Percentiles rank a stretch among this genome's conserved stretches.
These are phyloP conservation scores for Alca torda DNA, from an alignment of 2,797 vertebrate species.

Conservation along the genomic window DNA sequence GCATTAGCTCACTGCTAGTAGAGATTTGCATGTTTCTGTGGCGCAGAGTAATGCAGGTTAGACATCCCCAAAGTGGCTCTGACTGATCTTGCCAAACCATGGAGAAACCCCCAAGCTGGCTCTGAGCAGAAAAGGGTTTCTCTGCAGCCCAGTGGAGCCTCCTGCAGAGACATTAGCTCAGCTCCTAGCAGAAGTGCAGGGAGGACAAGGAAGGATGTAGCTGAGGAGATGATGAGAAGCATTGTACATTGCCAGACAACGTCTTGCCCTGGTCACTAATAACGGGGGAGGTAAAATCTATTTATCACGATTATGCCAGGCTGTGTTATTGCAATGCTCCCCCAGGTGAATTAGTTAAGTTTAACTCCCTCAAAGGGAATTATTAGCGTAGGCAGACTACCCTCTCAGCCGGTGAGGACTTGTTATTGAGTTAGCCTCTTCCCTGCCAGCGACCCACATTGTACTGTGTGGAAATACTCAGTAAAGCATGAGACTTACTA, in stretches of 20 bases:
- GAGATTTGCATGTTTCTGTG: not conserved
- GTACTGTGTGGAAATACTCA: not conserved
- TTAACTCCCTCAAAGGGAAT: not conserved
- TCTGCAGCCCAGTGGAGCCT: not conserved
- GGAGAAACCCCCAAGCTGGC: not conserved
- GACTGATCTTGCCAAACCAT: not conserved
- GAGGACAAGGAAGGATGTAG: not conserved
- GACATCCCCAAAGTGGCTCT: not conserved
- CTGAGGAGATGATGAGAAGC: not conserved
- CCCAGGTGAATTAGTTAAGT: not conserved
- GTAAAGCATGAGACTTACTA: not conserved
- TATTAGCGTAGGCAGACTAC: not conserved
- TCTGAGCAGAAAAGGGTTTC: not conserved
- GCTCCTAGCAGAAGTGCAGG: not conserved
- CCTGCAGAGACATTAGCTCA: not conserved
- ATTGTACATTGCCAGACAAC: not conserved
- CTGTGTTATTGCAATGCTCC: not conserved
- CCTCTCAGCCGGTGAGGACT: not conserved
- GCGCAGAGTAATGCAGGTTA: not conserved
- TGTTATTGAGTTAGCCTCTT: not conserved
- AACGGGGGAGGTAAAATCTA: not conserved
- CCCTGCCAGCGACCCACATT: not conserved
- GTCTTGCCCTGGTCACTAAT: not conserved
- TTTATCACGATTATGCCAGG: not conserved
- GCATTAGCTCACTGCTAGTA: not conserved